These are phyloP conservation scores for Phoeniculus purpureus DNA, from an alignment of 2,797 vertebrate genomes.

Conservation along the genomic window DNA sequence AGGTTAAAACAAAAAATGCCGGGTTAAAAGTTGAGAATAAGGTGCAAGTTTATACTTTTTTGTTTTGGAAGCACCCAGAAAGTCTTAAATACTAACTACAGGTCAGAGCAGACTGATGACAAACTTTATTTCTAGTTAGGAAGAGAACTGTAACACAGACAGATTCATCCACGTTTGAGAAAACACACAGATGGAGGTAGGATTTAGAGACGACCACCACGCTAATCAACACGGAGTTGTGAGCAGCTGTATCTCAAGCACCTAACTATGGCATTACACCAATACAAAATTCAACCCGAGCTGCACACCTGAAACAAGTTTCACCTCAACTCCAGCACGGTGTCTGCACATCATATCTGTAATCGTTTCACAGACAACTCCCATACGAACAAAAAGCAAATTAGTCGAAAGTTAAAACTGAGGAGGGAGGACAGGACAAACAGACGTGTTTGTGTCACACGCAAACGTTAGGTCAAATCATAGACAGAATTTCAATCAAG, in stretches of 20 bases:
- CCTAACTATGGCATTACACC: not conserved
- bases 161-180: not conserved
- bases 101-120: not conserved
- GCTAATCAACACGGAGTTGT: not conserved
- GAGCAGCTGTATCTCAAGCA: not conserved
- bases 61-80: not conserved
- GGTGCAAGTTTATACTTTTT: not conserved
- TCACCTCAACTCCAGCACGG: not conserved
- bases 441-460: not conserved
- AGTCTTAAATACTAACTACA: not conserved
- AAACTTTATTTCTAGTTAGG: not conserved
- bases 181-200: not conserved
- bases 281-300: not conserved
- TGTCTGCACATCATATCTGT: not conserved
- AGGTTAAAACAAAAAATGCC: not conserved
- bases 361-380: not conserved
- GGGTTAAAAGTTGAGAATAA: not conserved
- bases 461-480: not conserved
- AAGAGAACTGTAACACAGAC: not conserved
- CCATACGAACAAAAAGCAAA: not conserved
- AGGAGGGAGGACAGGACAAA: rapidly evolving
- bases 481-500: not conserved
- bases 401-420: not conserved
- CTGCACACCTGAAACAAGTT: not conserved
- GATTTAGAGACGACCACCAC: not conserved